Evolutionary conservation across 2,113 vertebrate species (phyloP).

Genomic region (Siniperca knerii): DNA sequence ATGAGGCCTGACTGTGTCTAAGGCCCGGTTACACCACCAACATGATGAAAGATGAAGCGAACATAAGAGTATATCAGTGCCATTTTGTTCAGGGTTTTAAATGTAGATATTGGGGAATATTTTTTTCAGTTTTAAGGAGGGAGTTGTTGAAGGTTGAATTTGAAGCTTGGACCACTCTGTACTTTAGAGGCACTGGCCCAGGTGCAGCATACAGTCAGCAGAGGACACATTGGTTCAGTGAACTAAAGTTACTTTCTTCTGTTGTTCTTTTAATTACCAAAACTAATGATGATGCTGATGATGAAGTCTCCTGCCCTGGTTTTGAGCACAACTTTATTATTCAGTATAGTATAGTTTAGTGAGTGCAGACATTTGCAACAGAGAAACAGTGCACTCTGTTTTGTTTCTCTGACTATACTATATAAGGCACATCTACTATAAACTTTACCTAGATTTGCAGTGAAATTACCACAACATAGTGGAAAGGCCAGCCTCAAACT

Average conservation of each 20-base stretch:
- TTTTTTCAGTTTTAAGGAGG: slow-evolving; percentile 43
- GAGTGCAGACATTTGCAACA: not conserved
- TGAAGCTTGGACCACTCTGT: slow-evolving; percentile 76
- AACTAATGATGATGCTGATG: not conserved
- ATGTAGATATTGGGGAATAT: slow-evolving; percentile 29
- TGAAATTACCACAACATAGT: not conserved
- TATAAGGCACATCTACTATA: not conserved
- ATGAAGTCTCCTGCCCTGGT: not conserved
- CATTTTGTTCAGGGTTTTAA: slow-evolving; percentile 51
- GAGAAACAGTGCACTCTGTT: not conserved
- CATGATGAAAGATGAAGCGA: not conserved
- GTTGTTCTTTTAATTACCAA: not conserved
- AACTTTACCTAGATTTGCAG: not conserved
- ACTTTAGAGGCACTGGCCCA: slow-evolving; percentile 36
- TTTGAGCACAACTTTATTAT: slow-evolving; percentile 14
- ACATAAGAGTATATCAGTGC: slow-evolving; percentile 35
- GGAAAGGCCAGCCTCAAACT: not conserved
- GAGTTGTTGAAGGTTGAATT: slow-evolving; percentile 63
- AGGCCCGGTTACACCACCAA: slow-evolving; percentile 6
- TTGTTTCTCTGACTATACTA: not conserved
- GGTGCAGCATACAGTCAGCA: slow-evolving; percentile 25
- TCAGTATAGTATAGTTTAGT: not conserved
- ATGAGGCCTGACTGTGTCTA: not conserved
- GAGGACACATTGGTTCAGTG: not conserved
- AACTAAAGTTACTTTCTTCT: not conserved